Conservation (phyloP, 2,888 invertebrate genomes). For the Pristionchus entomophagus region DNA sequence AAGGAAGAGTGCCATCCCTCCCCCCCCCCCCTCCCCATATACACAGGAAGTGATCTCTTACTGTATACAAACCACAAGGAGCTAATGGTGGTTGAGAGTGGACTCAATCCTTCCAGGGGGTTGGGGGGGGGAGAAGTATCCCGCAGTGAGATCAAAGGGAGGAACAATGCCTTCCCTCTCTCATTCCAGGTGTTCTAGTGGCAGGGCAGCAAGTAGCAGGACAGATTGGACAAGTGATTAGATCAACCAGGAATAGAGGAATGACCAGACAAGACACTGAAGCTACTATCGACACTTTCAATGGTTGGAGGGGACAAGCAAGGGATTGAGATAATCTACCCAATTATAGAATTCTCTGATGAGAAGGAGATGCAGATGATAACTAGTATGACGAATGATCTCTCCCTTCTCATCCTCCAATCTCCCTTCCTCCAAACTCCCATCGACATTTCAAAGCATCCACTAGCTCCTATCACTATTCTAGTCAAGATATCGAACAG, state of each 20-base stretch:
- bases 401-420: slow-evolving; percentile 60
- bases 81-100: slow-evolving; percentile 21
- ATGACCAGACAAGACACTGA: slow-evolving; percentile 32
- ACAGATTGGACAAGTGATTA: slow-evolving; percentile 43
- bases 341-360: slow-evolving; percentile 39
- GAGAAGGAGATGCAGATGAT: slow-evolving; percentile 55
- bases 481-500: slow-evolving; percentile 62
- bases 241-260: slow-evolving; percentile 17
- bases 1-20: slow-evolving; percentile 16
- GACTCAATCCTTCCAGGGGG: not conserved
- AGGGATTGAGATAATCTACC: not conserved
- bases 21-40: too few species aligned
- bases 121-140: not conserved
- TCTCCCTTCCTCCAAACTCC: slow-evolving; percentile 64
- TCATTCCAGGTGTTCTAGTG: slow-evolving; percentile 9
- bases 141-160: not conserved
- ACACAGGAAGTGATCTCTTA: slow-evolving; percentile 32
- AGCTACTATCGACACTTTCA: slow-evolving; percentile 14
- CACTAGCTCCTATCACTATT: slow-evolving; percentile 63
- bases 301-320: not conserved
- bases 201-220: slow-evolving; percentile 44
- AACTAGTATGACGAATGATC: slow-evolving; percentile 58
- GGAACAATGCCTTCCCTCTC: not conserved
- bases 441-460: slow-evolving; percentile 57
- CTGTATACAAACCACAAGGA: slow-evolving; percentile 23